These are phyloP conservation scores for Cromileptes altivelis DNA, from an alignment of 2,113 vertebrate genomes.

Conservation along the genomic window DNA sequence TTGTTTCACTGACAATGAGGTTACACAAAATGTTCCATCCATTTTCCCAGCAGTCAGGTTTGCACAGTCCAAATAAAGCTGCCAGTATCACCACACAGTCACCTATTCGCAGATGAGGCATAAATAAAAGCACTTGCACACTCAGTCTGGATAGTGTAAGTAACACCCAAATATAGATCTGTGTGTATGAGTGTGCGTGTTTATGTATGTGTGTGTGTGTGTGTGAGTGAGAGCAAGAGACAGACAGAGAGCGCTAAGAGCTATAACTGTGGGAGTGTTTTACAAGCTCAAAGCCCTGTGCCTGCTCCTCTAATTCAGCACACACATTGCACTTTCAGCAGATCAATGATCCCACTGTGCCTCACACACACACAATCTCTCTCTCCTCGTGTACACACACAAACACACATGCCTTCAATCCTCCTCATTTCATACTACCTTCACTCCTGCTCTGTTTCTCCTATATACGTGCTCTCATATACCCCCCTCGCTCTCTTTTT, in stretches of 20 bases:
- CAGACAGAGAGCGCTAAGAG: slow-evolving; percentile 63
- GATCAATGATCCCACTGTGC: slow-evolving; percentile 84
- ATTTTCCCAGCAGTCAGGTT: slow-evolving; percentile 33
- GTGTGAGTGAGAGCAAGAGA: slow-evolving; percentile 43
- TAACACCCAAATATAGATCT: slow-evolving; percentile 76
- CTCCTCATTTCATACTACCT: slow-evolving; percentile 46
- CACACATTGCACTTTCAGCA: slow-evolving; percentile 81
- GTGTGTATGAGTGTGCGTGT: slow-evolving; percentile 35
- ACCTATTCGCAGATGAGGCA: slow-evolving; percentile 58
- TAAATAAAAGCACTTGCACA: slow-evolving; percentile 62
- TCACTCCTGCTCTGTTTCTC: slow-evolving; percentile 47
- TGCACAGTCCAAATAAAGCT: slow-evolving; percentile 48
- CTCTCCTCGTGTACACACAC: slow-evolving; percentile 2
- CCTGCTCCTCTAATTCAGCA: slow-evolving; percentile 80
- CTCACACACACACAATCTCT: slow-evolving; percentile 28
- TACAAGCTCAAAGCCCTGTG: slow-evolving; percentile 79
- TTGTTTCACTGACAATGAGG: slow-evolving; percentile 8
- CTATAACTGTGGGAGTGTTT: slow-evolving; percentile 78
- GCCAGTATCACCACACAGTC: slow-evolving; percentile 38
- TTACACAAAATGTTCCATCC: slow-evolving; percentile 26
- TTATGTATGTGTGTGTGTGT: slow-evolving; percentile 23
- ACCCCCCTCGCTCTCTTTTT: slow-evolving; percentile 38
- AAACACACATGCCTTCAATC: slow-evolving; percentile 39
- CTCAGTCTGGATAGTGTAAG: slow-evolving; percentile 59
- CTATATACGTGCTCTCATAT: slow-evolving; percentile 45